Evolutionary conservation across 1,140 invertebrate genomes (phyloP).

Genomic region (Homarus americanus): DNA sequence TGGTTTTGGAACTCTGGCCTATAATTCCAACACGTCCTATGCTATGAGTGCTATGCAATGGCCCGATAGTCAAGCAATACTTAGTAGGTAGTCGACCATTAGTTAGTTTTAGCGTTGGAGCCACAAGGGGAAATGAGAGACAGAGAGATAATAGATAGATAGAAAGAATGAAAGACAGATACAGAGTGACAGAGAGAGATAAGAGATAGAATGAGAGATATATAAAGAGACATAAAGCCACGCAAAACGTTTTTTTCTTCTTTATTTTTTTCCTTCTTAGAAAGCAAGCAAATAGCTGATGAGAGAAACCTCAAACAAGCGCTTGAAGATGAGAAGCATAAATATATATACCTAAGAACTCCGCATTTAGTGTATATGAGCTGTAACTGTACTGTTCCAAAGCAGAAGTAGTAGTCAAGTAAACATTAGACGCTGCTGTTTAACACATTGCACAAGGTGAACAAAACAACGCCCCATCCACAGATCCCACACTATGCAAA

Average conservation of each 20-base stretch:
- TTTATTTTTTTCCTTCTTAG: no score
- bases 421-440: no score
- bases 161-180: background rate
- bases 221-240: no score
- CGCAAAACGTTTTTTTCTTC: no score
- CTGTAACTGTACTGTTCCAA: no score
- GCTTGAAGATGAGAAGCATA: no score
- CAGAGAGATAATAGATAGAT: background rate
- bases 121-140: background rate
- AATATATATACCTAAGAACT: no score
- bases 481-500: constrained; percentile 21
- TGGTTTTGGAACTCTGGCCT: constrained; percentile 58
- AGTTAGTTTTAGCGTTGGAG: constrained; percentile 15
- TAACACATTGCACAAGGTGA: background rate
- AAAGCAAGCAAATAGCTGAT: no score
- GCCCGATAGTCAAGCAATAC: constrained; percentile 59
- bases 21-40: constrained; percentile 57
- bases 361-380: no score
- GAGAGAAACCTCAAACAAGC: no score
- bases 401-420: no score
- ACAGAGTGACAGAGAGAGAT: background rate
- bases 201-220: background rate
- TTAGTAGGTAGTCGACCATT: constrained; percentile 41
- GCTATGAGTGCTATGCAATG: constrained; percentile 53
- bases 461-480: background rate